Evolutionary conservation across 2,888 invertebrate genomes (phyloP), one percentile per base, ranked within the genome.

Genomic region (Drosophila eohydei): DNA sequence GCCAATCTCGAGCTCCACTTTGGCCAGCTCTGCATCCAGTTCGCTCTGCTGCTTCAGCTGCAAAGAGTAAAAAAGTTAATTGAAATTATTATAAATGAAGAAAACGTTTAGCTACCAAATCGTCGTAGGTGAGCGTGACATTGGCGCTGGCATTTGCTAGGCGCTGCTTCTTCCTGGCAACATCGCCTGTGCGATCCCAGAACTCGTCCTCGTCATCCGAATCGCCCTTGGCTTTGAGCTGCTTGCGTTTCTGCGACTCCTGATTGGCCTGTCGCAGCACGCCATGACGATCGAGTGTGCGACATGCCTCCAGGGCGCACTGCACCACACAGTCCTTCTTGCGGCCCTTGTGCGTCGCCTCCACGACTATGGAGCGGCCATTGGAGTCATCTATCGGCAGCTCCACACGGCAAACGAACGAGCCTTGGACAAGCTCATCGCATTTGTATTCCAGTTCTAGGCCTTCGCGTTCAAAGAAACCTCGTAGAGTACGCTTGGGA

Each of bases 181-280:
- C 95, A 63, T 96, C 95, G 2, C 99, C 99, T 0, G 99, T 99
- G 73, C 99, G 94, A 92, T 99, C 99, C 60, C 98, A 94, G 93
- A 97, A 99, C 28, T 96, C 96, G 92, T 99, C 99, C 71, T 99
- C 99, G 88, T 99, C 99, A 89, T 99, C 99, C 5, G 91, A 91
- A 89, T 98, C 97, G 4, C 97, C 97, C 3, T 51, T 51, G 86
- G 95, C 95, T 95, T 97, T 96, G 82, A 96, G 95, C 79, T 95
- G 93, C 91, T 97, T 97, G 0, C 96, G 94, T 66, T 97, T 96
- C n/a, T 96, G 95, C 0, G 96, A 96, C 92, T 97, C 97, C 91
- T 98, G 98, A 86, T 95, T 96, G 0, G 98, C 95, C 92, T 97
- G 97, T 16, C 98, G 93, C 65, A 99, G 93, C 16, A 98, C 94